phyloP scores from a whole-genome alignment of 2,888 invertebrate genomes.

The Zootermopsis nevadensis region DNA sequence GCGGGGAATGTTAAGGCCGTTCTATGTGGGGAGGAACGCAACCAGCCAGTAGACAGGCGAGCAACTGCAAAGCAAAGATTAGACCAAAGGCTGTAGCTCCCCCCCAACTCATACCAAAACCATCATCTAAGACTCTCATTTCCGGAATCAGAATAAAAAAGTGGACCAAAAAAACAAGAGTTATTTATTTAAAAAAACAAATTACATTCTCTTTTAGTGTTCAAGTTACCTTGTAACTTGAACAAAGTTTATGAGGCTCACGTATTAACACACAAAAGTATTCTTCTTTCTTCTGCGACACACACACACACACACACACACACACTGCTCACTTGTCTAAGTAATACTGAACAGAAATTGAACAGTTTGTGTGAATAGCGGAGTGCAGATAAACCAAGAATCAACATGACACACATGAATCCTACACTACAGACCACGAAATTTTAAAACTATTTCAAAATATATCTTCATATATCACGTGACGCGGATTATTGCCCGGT shows the following conservation, averaged over 20 bases:
- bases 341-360: no score
- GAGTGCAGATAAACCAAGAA: no score
- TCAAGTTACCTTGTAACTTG: background rate
- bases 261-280: no score
- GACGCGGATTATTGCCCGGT: no score
- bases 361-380: no score
- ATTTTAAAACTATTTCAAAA: no score
- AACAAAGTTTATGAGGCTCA: background rate
- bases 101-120: background rate
- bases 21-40: constrained; percentile 10
- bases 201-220: background rate
- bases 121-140: constrained; percentile 19
- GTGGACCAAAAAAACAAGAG: background rate
- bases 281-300: no score
- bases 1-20: constrained; percentile 44
- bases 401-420: no score
- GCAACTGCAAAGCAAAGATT: constrained; percentile 32
- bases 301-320: no score
- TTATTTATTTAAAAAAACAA: constrained; percentile 6
- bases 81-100: constrained; percentile 7
- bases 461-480: no score
- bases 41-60: constrained; percentile 6
- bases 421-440: no score
- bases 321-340: no score
- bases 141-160: constrained; percentile 14